Percentiles rank a stretch among this genome's conserved stretches.
Evolutionary conservation across 2,113 vertebrate genomes (phyloP).

Genomic region (Calonectris borealis): DNA sequence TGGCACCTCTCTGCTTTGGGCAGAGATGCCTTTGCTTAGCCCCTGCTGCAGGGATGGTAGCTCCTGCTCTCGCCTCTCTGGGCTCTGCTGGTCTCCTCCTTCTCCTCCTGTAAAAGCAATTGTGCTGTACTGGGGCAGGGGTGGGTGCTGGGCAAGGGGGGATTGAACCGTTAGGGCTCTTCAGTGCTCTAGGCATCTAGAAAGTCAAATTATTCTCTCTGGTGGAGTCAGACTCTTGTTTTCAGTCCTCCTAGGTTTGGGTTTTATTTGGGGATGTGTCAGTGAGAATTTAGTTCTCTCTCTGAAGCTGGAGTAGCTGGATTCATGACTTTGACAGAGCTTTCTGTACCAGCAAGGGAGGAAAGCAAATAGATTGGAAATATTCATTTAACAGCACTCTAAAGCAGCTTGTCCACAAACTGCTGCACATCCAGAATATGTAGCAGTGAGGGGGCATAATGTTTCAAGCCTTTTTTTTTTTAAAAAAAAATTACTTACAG

Average conservation of each 20-base stretch:
- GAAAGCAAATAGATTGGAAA: background rate
- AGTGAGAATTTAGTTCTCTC: background rate
- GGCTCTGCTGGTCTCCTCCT: background rate
- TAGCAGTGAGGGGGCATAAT: background rate
- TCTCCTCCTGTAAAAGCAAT: background rate
- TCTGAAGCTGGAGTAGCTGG: background rate
- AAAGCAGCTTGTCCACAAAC: background rate
- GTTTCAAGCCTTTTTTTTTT: background rate
- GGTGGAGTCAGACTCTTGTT: background rate
- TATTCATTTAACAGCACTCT: background rate
- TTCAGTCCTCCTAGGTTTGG: background rate
- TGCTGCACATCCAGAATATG: background rate
- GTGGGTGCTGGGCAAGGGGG: background rate
- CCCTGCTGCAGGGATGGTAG: background rate
- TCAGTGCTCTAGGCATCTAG: background rate
- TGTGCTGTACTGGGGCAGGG: background rate
- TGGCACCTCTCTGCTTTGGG: background rate
- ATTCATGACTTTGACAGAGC: background rate
- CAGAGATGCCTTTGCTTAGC: background rate
- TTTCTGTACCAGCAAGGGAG: background rate
- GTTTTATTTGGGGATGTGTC: background rate
- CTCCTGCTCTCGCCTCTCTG: background rate
- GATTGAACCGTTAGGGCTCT: background rate
- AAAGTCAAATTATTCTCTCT: background rate
- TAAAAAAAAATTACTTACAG: background rate